phyloP scores from a whole-genome alignment of 2,113 vertebrate genomes.

The Lasiurus borealis region DNA sequence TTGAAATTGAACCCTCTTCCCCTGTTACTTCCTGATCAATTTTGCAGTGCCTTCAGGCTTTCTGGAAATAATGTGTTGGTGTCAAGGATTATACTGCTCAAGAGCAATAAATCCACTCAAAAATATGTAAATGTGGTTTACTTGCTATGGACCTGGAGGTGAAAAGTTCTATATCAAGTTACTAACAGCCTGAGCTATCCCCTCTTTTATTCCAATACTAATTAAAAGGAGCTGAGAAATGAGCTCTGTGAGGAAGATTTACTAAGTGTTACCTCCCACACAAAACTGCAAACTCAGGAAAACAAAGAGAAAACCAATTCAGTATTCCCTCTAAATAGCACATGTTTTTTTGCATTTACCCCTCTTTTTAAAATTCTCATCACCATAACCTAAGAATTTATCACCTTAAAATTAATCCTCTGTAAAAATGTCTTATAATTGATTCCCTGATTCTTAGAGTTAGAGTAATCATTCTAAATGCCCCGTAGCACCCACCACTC shows the following conservation, averaged over 20 bases:
- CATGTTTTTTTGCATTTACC: not conserved
- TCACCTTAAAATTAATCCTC: not conserved
- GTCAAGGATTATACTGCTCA: conserved; percentile 78
- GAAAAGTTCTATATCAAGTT: conserved; percentile 81
- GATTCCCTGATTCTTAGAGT: not conserved
- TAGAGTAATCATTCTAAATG: not conserved
- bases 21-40: conserved; percentile 75
- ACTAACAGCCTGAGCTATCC: conserved; percentile 72
- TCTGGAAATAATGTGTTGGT: conserved; percentile 69
- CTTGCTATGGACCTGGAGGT: conserved; percentile 81
- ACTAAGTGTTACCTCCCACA: not conserved
- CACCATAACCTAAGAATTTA: not conserved
- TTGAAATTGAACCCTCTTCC: conserved; percentile 62
- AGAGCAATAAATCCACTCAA: conserved; percentile 81
- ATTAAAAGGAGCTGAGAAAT: conserved; percentile 76
- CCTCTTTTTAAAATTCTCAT: not conserved
- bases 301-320: not conserved
- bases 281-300: not conserved
- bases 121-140: conserved; percentile 84
- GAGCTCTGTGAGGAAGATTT: conserved; percentile 48
- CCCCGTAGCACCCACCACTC: rapidly evolving
- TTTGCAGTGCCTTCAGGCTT: conserved; percentile 71
- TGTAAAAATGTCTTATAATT: not conserved
- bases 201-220: conserved; percentile 75
- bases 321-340: not conserved